These are phyloP conservation scores for Nestor notabilis DNA, from an alignment of 2,113 vertebrate species.

Conservation along the genomic window DNA sequence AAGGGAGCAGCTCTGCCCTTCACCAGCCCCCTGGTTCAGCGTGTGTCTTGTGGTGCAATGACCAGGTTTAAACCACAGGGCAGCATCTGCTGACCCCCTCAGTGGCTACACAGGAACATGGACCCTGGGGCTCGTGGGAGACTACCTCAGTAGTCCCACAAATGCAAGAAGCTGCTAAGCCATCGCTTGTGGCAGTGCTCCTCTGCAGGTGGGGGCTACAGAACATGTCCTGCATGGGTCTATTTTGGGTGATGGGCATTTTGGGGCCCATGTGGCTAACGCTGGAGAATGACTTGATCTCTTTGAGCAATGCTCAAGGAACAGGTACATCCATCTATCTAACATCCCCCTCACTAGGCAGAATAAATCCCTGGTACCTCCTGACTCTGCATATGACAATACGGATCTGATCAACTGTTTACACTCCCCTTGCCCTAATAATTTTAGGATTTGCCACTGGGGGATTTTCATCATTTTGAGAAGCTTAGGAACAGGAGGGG, in stretches of 20 bases:
- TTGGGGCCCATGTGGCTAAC: neutral
- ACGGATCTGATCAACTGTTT: neutral
- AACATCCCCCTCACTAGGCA: neutral
- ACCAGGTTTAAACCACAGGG: neutral
- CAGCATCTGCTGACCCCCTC: neutral
- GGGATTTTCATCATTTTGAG: slow-evolving; percentile 18
- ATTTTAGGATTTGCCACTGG: slow-evolving; percentile 42
- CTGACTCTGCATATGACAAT: neutral
- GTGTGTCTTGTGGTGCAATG: neutral
- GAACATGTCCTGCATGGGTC: neutral
- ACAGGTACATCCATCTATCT: neutral
- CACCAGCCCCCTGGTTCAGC: neutral
- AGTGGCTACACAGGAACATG: accelerated
- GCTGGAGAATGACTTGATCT: neutral
- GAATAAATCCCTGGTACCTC: neutral
- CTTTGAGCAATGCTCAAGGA: neutral
- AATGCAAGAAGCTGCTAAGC: neutral
- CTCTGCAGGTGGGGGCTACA: neutral
- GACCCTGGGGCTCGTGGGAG: neutral
- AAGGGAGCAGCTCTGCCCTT: neutral
- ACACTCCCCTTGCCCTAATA: neutral
- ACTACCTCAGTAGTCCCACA: neutral
- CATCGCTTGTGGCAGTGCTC: accelerated
- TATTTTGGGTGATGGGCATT: neutral
- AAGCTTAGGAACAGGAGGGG: neutral